Evolutionary conservation across 2,113 vertebrate genomes (phyloP).

Genomic region (Sprattus sprattus): DNA sequence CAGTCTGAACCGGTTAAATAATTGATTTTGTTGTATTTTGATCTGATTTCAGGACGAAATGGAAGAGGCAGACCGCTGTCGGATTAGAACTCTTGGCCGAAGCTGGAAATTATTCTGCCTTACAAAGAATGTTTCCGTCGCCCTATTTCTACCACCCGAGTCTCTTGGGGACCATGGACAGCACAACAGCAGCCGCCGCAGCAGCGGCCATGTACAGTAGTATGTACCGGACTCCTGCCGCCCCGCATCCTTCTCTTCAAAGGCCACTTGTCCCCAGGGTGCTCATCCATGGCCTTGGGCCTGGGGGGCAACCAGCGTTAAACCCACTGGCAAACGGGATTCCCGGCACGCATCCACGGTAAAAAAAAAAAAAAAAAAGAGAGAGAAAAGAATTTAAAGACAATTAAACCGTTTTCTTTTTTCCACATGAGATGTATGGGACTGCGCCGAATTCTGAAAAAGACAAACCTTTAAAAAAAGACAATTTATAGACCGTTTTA

Average conservation of each 20-base stretch:
- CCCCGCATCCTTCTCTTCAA: conserved; percentile 91
- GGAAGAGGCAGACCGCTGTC: conserved; percentile 94
- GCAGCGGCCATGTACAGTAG: conserved; percentile 98
- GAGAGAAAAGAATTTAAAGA: conserved; percentile 46
- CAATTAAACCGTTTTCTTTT: conserved; percentile 42
- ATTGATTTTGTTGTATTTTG: conserved; percentile 66
- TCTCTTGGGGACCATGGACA: conserved; percentile 92
- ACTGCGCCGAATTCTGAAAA: conserved; percentile 66
- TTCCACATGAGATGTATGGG: conserved; percentile 59
- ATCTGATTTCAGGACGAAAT: conserved; percentile 85
- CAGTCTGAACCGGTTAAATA: conserved; percentile 58
- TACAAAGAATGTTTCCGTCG: conserved; percentile 97
- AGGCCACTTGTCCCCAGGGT: conserved; percentile 94
- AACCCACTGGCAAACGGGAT: conserved; percentile 88
- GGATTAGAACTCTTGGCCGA: conserved; percentile 93
- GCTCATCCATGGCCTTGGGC: conserved; percentile 94
- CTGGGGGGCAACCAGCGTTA: conserved; percentile 90
- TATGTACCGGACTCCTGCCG: conserved; percentile 96
- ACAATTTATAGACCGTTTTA: conserved; percentile 43
- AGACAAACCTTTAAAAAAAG: conserved; percentile 66
- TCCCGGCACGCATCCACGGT: conserved; percentile 88
- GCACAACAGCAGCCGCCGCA: conserved; percentile 90
- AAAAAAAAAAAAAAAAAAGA: conserved; percentile 68
- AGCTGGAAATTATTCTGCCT: conserved; percentile 94
- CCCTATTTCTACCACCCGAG: conserved; percentile 98